Percentiles rank a stretch among this genome's conserved stretches.
phyloP scores from a whole-genome alignment of 2,113 vertebrate species.

The Triplophysa siluroides region DNA sequence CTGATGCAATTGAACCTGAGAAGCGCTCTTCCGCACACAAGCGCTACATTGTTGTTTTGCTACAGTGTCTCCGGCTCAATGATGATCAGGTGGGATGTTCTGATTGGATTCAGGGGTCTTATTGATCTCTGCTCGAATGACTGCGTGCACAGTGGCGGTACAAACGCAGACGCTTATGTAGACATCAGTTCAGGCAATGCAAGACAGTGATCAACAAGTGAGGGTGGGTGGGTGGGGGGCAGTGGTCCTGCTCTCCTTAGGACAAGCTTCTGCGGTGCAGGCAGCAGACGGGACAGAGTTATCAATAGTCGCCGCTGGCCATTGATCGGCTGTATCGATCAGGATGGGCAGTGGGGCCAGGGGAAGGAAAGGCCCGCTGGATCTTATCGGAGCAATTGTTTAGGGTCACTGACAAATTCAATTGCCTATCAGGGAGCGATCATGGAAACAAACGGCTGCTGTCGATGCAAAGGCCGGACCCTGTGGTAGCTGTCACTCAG shows the following conservation, averaged over 20 bases:
- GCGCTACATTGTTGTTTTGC: constrained; percentile 30
- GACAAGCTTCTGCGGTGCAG: constrained; percentile 45
- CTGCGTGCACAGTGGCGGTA: neutral
- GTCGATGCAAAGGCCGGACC: constrained; percentile 57
- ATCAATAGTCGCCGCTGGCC: constrained; percentile 68
- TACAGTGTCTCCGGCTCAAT: constrained; percentile 14
- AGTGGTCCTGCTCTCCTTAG: constrained; percentile 24
- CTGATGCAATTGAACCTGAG: constrained; percentile 49
- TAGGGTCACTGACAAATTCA: constrained; percentile 68
- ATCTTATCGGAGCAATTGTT: constrained; percentile 61
- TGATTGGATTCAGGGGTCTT: constrained; percentile 40
- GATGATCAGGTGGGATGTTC: constrained; percentile 41
- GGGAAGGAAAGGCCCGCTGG: constrained; percentile 52
- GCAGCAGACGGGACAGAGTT: constrained; percentile 60
- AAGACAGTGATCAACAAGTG: constrained; percentile 49
- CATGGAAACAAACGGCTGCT: constrained; percentile 67
- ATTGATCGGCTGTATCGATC: constrained; percentile 73
- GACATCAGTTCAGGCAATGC: neutral
- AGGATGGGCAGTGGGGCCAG: constrained; percentile 60
- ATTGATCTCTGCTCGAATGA: constrained; percentile 6
- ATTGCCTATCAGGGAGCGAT: constrained; percentile 62
- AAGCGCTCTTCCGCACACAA: constrained; percentile 22
- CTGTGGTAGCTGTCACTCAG: constrained; percentile 66
- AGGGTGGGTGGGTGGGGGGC: neutral
- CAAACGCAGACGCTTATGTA: constrained; percentile 28